These are phyloP conservation scores for Physocephala rufipes DNA, from an alignment of 2,888 invertebrate genomes.

Conservation along the genomic window DNA sequence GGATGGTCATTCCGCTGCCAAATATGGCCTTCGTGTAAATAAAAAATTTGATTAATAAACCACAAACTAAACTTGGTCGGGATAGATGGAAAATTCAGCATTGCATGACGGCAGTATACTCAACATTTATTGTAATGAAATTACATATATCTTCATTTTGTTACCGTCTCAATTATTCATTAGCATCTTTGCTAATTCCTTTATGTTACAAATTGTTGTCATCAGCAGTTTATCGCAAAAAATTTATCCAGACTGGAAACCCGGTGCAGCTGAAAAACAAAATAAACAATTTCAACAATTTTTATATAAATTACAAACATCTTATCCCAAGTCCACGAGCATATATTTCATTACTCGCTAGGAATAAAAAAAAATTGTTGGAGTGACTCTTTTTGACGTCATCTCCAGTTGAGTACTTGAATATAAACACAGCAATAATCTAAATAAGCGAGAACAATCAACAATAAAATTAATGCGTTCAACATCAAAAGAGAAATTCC, in stretches of 20 bases:
- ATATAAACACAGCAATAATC: constrained; percentile 1
- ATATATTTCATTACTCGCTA: background rate
- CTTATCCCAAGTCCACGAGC: constrained; percentile 14
- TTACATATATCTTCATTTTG: too few relatives aligned
- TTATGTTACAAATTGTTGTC: constrained; percentile 16
- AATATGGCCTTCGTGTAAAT: too few relatives aligned
- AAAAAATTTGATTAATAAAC: too few relatives aligned
- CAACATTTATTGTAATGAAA: too few relatives aligned
- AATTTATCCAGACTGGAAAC: background rate
- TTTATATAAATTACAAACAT: background rate
- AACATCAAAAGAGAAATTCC: constrained; percentile 44
- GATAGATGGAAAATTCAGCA: too few relatives aligned
- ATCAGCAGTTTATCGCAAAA: constrained; percentile 26
- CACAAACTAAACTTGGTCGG: too few relatives aligned
- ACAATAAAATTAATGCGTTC: constrained; percentile 13
- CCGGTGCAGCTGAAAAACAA: background rate
- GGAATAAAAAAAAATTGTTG: constrained; percentile 50
- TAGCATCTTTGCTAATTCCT: constrained; percentile 10
- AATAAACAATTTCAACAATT: background rate
- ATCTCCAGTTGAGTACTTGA: constrained; percentile 44
- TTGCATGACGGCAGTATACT: too few relatives aligned
- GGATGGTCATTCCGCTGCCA: too few relatives aligned
- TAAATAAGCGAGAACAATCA: constrained; percentile 9
- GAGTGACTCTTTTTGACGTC: constrained; percentile 60
- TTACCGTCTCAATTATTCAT: background rate